phyloP scores from a whole-genome alignment of 1,140 invertebrate species.

The Lithobius niger region DNA sequence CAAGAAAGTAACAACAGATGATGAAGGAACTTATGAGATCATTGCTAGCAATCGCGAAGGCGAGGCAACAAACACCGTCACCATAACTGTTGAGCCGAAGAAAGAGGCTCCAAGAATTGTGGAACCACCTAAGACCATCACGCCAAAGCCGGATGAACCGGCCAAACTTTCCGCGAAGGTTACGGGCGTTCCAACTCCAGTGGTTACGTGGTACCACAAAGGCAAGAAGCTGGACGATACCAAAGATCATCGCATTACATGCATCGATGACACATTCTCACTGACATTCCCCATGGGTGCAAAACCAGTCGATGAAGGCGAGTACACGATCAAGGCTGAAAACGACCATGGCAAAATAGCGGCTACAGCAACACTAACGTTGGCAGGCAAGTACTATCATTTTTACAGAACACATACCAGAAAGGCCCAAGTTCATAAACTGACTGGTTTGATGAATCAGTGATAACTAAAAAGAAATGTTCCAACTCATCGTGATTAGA shows the following conservation, averaged over 20 bases:
- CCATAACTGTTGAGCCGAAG: constrained; percentile 43
- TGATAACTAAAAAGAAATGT: too few species aligned
- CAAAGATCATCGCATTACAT: constrained; percentile 34
- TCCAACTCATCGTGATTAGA: too few species aligned
- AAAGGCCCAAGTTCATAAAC: too few species aligned
- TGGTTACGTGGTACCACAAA: constrained; percentile 63
- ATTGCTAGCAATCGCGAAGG: constrained; percentile 78
- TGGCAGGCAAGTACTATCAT: constrained; percentile 52
- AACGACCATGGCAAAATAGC: constrained; percentile 61
- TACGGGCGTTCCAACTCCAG: constrained; percentile 62
- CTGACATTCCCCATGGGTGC: constrained; percentile 51
- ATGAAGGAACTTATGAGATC: constrained; percentile 80
- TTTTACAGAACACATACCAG: too few species aligned
- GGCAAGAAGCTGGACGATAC: constrained; percentile 39
- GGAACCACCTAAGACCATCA: constrained; percentile 56
- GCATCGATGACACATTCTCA: constrained; percentile 50
- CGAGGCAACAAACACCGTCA: constrained; percentile 64
- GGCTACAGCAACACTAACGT: constrained; percentile 56
- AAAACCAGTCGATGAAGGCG: constrained; percentile 53
- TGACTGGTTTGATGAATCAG: too few species aligned
- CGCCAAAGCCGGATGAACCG: constrained; percentile 60
- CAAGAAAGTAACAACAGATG: constrained; percentile 53
- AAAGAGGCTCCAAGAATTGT: constrained; percentile 60
- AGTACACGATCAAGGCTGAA: constrained; percentile 63
- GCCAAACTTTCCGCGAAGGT: constrained; percentile 60